Base-by-base conservation (phyloP, 2,797 vertebrate genomes). In the Crocodylus rhombifer region DNA sequence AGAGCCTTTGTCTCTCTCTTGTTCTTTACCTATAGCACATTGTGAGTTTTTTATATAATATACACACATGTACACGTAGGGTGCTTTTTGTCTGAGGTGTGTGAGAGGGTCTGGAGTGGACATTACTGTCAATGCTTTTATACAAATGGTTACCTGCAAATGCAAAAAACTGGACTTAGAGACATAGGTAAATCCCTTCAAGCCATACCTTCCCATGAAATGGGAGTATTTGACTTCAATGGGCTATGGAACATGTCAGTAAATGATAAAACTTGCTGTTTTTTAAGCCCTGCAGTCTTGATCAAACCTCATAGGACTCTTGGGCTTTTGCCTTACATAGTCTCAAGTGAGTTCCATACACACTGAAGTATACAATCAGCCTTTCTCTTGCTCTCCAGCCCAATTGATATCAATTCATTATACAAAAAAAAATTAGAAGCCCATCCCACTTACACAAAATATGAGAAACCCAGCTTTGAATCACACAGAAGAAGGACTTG, bases 211-310 rank as follows among this genome's bases (percentile, higher is more conserved):
- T 51, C 42, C 42, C 42, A 51, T 51, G 42, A 51, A 51, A 51
- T 51, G 42, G 42, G 9, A 51, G 10, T 51, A 10, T 51, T 84
- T 4, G 56, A 92, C 93, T 94, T 94, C 81, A 85, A 85, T 75
- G 79, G 87, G 93, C 77, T 86, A 26, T 79, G 51, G 56, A 88
- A 93, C 85, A 84, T 2, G 8, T 84, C 88, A 87, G 42, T 63
- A 55, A 76, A 63, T 87, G 76, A 89, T 63, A 93, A 16, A 93
- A 94, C 92, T 79, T 89, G 13, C 87, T 92, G 18, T 71, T 91
- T 86, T 75, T 85, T 95, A 96, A 93, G 87, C 77, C 36, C 18
- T 95, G 42, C 80, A 76, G 62, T 92, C 77, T 74, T 86, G 20
- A 84, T 86, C 87, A 94, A 85, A 92, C 89, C 81, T 87, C 64